Conservation (phyloP, 2,888 invertebrate genomes). For the Platycheirus rosarum region DNA sequence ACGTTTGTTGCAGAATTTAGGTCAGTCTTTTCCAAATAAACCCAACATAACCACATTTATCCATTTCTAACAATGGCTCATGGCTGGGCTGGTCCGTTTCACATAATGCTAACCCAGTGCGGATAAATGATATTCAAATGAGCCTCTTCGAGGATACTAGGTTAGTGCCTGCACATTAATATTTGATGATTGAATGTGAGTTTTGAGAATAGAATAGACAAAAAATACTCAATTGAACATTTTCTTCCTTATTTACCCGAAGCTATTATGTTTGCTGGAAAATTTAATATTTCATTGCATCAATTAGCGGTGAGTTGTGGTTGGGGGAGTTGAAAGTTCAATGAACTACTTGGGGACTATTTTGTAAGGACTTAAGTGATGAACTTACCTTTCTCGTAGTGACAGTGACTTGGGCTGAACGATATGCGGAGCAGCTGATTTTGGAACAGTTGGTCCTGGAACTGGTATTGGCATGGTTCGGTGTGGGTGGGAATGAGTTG, state of each 20-base stretch:
- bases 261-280: background rate
- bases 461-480: constrained; percentile 72
- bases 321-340: constrained; percentile 32
- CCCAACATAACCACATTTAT: constrained; percentile 67
- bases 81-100: background rate
- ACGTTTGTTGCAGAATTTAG: constrained; percentile 63
- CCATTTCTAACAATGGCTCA: constrained; percentile 45
- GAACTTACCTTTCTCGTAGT: constrained; percentile 65
- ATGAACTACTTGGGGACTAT: constrained; percentile 26
- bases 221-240: background rate
- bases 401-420: constrained; percentile 68
- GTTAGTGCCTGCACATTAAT: constrained; percentile 64
- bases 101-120: constrained; percentile 34
- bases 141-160: constrained; percentile 52
- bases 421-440: constrained; percentile 51
- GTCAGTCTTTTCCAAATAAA: constrained; percentile 66
- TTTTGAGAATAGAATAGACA: constrained; percentile 9
- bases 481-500: constrained; percentile 75
- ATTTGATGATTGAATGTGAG: constrained; percentile 61
- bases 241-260: constrained; percentile 15
- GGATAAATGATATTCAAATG: constrained; percentile 54
- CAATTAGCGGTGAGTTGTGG: constrained; percentile 5
- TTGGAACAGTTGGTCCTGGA: constrained; percentile 67
- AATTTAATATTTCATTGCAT: constrained; percentile 11
- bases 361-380: background rate